A percentile compares a stretch with the other conserved stretches of the same genome.
Evolutionary conservation across 1,140 invertebrate species (phyloP).

Genomic region (Tetramorium alpestre): DNA sequence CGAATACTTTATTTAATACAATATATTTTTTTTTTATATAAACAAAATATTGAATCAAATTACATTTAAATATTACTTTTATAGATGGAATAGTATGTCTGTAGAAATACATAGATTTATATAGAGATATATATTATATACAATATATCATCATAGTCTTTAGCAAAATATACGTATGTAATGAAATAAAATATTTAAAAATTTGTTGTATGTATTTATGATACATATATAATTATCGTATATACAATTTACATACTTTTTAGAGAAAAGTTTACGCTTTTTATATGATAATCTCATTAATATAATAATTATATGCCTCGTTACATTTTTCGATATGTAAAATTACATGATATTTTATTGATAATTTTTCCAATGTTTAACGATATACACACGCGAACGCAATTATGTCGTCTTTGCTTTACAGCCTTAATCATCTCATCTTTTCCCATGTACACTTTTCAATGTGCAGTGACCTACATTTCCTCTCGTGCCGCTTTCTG

Average conservation of each 20-base stretch:
- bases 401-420: constrained; percentile 53
- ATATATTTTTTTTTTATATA: background rate
- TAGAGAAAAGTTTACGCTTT: constrained; percentile 2
- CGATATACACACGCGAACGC: constrained; percentile 36
- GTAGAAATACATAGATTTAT: background rate
- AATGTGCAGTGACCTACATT: constrained; percentile 38
- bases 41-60: background rate
- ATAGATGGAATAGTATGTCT: background rate
- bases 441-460: constrained; percentile 46
- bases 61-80: background rate
- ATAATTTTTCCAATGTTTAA: background rate
- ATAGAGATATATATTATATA: constrained; percentile 1
- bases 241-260: background rate
- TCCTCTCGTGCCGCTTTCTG: constrained; percentile 44
- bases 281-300: background rate
- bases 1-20: too few relatives aligned
- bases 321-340: background rate
- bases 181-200: constrained; percentile 14
- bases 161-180: background rate
- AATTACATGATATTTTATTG: constrained; percentile 10
- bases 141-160: background rate
- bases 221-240: background rate
- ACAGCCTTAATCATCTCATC: constrained; percentile 64
- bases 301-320: background rate
- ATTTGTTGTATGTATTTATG: background rate